Evolutionary conservation across 2,888 invertebrate genomes (phyloP).

Genomic region (Byasa hedistus): DNA sequence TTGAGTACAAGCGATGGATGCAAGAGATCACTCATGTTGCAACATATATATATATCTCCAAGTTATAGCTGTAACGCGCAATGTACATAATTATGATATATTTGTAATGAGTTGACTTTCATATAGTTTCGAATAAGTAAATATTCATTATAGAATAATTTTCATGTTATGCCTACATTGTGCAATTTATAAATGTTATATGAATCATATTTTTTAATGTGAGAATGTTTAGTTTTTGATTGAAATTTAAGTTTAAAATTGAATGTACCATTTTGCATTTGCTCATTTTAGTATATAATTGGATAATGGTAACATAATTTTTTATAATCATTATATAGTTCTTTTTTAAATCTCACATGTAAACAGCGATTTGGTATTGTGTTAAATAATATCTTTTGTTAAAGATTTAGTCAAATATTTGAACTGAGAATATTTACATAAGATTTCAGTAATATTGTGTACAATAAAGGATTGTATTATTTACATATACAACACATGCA

Average conservation of each 20-base stretch:
- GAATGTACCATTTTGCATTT: constrained; percentile 63
- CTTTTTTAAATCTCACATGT: constrained; percentile 5
- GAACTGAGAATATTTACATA: constrained; percentile 45
- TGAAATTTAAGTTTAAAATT: constrained; percentile 13
- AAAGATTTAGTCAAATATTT: constrained; percentile 42
- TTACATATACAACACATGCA: constrained; percentile 39
- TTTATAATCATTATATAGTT: constrained; percentile 1
- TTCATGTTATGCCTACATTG: constrained; percentile 19
- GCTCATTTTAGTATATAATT: constrained; percentile 47
- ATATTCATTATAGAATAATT: constrained; percentile 13
- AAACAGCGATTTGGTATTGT: constrained; percentile 8
- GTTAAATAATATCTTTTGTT: constrained; percentile 33
- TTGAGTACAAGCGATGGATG: constrained; percentile 16
- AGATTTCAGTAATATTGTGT: constrained; percentile 38
- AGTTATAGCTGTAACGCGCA: constrained; percentile 45
- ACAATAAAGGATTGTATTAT: constrained; percentile 37
- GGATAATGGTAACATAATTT: constrained; percentile 13
- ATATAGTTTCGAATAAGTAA: constrained; percentile 19
- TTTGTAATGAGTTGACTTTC: constrained; percentile 39
- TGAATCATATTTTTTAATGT: constrained; percentile 19
- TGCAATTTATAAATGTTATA: constrained; percentile 24
- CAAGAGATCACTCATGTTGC: constrained; percentile 17
- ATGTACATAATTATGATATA: constrained; percentile 39
- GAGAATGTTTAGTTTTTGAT: constrained; percentile 12
- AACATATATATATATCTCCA: constrained; percentile 32